Base-by-base conservation (phyloP, 2,797 vertebrate species). In the Crenichthys baileyi region DNA sequence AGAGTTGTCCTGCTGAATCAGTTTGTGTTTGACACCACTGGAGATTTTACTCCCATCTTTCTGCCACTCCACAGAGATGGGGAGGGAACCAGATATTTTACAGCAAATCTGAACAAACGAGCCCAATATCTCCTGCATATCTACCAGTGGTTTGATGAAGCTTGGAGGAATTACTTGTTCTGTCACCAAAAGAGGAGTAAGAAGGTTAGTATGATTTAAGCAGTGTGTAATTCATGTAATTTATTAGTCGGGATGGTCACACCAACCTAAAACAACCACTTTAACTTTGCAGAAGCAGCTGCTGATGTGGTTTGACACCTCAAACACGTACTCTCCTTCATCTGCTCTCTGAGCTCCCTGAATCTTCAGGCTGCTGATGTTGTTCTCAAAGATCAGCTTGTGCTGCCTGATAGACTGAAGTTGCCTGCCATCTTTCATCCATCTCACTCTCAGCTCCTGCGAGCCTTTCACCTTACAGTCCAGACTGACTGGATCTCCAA, bases 231-330 rank as follows among this genome's bases (percentile, higher is more conserved):
- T 7, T 70, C 7, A 8, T 5, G 50, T 18, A 70, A 6, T 1
- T 26, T 13, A 60, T 67, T n/a, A 50, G 44, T 24, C n/a, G 24
- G 53, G 41, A 46, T 80, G 36, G 72, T 81, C 20, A 75, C 93
- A 99, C 98, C 90, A 95, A 99, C 98, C 98, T 96, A 98, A 83
- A 6, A 99, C 97, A 73, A 96, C 94, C 88, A 99, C 91, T 90
- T 93, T 94, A 88, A 98, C 95, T 83, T 95, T 97, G 83, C 98
- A 99, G 89, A 94, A 96, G 84, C 96, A 97, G 93, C 94, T 96
- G 90, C 97, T 98, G 51, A 99, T 98, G 92, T 99, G 96, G 89
- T 99, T 99, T 85, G 96, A 95, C 87, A 99, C 97, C 83, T 98
- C 97, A 90, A 99, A 97, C 55, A 95, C 90, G 81, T 99, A 99